Evolutionary conservation across 2,113 vertebrate genomes (phyloP), one percentile per base, ranked within the genome.

Genomic region (Chaetorhynchus papuensis): DNA sequence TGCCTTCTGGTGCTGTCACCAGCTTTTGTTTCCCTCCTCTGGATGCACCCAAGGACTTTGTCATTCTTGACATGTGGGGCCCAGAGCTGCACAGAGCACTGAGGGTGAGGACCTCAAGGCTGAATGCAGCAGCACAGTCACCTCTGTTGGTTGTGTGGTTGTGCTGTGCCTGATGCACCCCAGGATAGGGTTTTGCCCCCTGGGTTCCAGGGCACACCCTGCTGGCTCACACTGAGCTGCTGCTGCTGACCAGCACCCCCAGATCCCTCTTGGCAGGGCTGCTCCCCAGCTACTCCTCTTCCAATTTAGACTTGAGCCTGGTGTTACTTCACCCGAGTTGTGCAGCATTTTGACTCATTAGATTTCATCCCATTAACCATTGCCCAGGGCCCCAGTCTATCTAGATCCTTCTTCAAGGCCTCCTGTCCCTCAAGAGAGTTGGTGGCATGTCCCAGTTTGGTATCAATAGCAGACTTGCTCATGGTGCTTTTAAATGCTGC

Each of bases 31-130:
- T 16, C 8, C 2, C 10, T 21, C 11, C 8, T 74, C 16, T 81
- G 84, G 21, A 3, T 0, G 1, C 19, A 13, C 1, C 11, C 33
- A n/a, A 44, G 24, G 12, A 23, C 30, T 28, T 56, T 15, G 9
- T 39, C 21, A 11, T 21, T 60, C 6, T 53, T 31, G 9, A 10
- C 0, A 0, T 27, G n/a, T 13, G 8, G 19, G 3, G 6, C 35
- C 16, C 39, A 87, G 56, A 83, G 4, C 17, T 31, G 31, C n/a
- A 31, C 19, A 7, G 1, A 33, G 19, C 28, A 35, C 50, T 21
- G 3, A 28, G 23, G 19, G 10, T 33, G n/a, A 53, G 31, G 22
- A 24, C 0, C 33, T 6, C 26, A 37, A 18, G 6, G 21, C 27
- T n/a, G 27, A 30, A 24, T 11, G 27, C 35, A 54, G 31, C 0